Evolutionary conservation across 2,888 invertebrate genomes (phyloP).

Genomic region (Selenia dentaria): DNA sequence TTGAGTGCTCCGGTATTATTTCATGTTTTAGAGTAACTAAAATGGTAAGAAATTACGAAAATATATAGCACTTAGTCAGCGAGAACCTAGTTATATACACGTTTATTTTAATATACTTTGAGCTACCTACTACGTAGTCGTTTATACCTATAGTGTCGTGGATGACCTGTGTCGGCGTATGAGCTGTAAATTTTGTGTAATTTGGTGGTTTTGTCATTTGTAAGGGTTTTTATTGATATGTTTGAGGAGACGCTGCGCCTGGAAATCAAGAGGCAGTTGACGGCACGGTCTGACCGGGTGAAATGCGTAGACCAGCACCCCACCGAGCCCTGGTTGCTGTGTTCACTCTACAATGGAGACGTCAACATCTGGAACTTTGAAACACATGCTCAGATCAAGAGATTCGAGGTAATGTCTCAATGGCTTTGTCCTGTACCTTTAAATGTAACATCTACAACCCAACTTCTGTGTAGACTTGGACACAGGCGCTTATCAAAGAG

Average conservation of each 20-base stretch:
- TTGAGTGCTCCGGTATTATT: slow-evolving; percentile 47
- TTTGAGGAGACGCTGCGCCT: slow-evolving; percentile 93
- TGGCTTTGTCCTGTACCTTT: no score
- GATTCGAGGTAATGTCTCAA: slow-evolving; percentile 88
- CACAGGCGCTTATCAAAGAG: no score
- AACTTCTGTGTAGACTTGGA: no score
- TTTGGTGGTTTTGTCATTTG: slow-evolving; percentile 39
- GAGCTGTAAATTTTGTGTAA: slow-evolving; percentile 44
- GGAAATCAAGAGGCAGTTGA: slow-evolving; percentile 98
- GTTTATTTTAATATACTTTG: slow-evolving; percentile 29
- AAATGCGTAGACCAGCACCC: slow-evolving; percentile 99
- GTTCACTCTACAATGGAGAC: slow-evolving; percentile 99
- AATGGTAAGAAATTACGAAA: slow-evolving; percentile 63
- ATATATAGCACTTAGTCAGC: slow-evolving; percentile 3
- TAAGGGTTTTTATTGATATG: slow-evolving; percentile 47
- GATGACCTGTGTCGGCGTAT: slow-evolving; percentile 60
- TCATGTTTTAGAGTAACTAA: slow-evolving; percentile 73
- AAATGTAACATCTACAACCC: no score
- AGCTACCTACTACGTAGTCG: slow-evolving; percentile 53
- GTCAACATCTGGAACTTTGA: slow-evolving; percentile 99
- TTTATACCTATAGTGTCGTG: slow-evolving; percentile 59
- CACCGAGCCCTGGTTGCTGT: slow-evolving; percentile 99
- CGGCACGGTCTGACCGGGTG: slow-evolving; percentile 98
- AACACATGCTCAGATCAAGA: slow-evolving; percentile 93
- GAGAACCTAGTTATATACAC: slow-evolving; percentile 21